Conservation (phyloP, 1,140 invertebrate species). For the Listronotus bonariensis region DNA sequence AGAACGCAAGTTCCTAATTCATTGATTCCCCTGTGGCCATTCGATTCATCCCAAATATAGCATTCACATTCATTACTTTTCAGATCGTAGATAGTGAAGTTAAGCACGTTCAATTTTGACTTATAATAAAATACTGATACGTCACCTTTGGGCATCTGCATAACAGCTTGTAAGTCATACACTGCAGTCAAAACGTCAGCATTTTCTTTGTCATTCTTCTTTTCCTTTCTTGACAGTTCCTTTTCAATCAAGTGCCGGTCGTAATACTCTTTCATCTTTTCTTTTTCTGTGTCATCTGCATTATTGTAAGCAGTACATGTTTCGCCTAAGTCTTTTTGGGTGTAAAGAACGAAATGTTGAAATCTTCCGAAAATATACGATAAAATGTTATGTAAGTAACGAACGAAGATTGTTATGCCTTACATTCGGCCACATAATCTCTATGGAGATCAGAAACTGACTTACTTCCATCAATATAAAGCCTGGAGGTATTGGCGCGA, state of each 20-base stretch:
- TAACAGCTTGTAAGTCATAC: constrained; percentile 10
- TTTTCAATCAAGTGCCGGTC: constrained; percentile 12
- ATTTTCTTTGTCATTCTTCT: constrained; percentile 9
- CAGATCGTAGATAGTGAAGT: too few species aligned
- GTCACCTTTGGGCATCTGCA: too few species aligned
- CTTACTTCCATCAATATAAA: constrained; percentile 16
- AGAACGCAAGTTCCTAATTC: too few species aligned
- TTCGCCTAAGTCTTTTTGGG: constrained; percentile 15
- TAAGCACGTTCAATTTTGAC: too few species aligned
- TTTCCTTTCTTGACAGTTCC: too few species aligned
- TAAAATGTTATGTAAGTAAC: constrained; percentile 9
- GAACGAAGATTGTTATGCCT: background rate
- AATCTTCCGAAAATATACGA: constrained; percentile 11
- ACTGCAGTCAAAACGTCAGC: constrained; percentile 5
- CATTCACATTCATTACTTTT: too few species aligned
- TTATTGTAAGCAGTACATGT: constrained; percentile 2
- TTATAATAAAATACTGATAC: too few species aligned
- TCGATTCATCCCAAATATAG: too few species aligned
- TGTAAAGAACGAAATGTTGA: constrained; percentile 10
- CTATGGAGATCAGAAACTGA: background rate
- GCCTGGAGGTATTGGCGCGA: constrained; percentile 6
- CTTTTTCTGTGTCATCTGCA: constrained; percentile 1
- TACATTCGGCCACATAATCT: background rate
- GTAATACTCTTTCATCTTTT: constrained; percentile 13
- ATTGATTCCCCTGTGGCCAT: too few species aligned